These are phyloP conservation scores for Harpalus rufipes DNA, from an alignment of 2,888 invertebrate genomes.

Conservation along the genomic window DNA sequence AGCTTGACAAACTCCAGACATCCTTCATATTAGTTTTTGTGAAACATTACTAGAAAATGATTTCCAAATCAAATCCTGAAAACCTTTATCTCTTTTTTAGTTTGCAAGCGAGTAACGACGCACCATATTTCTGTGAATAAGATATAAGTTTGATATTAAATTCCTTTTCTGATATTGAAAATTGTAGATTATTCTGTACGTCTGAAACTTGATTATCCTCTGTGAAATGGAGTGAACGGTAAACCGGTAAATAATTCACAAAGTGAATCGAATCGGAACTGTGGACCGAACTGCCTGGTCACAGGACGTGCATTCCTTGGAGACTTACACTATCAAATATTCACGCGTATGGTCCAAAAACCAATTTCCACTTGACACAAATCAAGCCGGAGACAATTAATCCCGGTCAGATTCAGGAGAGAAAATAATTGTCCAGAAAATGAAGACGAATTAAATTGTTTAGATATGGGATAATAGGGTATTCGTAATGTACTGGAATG, in stretches of 20 bases:
- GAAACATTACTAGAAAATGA: too few relatives aligned
- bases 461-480: too few relatives aligned
- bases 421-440: background rate
- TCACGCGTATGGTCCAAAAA: background rate
- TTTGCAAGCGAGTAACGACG: too few relatives aligned
- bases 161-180: background rate
- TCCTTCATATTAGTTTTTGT: too few relatives aligned
- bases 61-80: too few relatives aligned
- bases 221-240: background rate
- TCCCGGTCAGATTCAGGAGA: background rate
- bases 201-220: background rate
- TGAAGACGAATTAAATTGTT: background rate
- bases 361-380: slow-evolving; percentile 1
- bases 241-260: background rate
- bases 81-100: too few relatives aligned
- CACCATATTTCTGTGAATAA: too few relatives aligned
- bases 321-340: background rate
- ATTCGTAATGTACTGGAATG: too few relatives aligned
- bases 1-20: too few relatives aligned
- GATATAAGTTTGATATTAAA: background rate
- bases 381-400: background rate
- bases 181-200: background rate
- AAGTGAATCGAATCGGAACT: background rate
- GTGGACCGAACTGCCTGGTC: background rate
- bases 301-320: background rate